These are phyloP conservation scores for Drosophila ficusphila DNA, from an alignment of 1,140 invertebrate genomes.

Conservation along the genomic window DNA sequence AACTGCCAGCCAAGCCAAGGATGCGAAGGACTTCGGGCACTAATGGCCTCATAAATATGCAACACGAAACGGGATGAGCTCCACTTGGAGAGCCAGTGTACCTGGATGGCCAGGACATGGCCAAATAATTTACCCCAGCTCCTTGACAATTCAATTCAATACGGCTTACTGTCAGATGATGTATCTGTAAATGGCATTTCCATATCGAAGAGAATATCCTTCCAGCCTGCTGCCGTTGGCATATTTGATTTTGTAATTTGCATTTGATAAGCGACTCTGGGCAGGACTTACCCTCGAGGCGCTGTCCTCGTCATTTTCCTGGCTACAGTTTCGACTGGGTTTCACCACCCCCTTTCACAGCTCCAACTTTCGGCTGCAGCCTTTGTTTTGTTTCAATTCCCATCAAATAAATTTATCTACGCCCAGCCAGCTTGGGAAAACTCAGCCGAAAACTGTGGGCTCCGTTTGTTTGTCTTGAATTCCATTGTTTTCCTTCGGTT, in stretches of 20 bases:
- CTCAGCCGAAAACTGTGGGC: constrained; percentile 2
- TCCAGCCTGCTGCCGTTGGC: constrained; percentile 31
- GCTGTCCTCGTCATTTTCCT: constrained; percentile 4
- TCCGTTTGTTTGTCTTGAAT: constrained; percentile 11
- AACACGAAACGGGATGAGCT: not conserved
- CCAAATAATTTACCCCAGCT: constrained; percentile 60
- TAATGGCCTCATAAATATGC: constrained; percentile 43
- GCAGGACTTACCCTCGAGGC: constrained; percentile 1
- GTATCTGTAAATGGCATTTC: constrained; percentile 38
- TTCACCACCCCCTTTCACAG: not conserved
- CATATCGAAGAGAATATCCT: constrained; percentile 33
- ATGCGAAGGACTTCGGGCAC: not conserved
- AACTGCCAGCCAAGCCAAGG: not conserved
- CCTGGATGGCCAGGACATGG: not conserved
- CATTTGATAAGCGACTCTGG: constrained; percentile 70
- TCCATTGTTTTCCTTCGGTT: constrained; percentile 8
- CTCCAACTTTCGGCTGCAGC: constrained; percentile 15
- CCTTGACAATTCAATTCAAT: constrained; percentile 57
- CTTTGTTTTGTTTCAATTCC: constrained; percentile 79
- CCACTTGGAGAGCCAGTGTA: constrained; percentile 1
- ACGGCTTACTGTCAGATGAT: constrained; percentile 42
- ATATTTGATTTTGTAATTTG: constrained; percentile 79
- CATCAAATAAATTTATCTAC: constrained; percentile 67
- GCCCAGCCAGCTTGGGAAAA: constrained; percentile 13
- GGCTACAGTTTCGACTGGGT: constrained; percentile 5